Evolutionary conservation across 1,140 invertebrate genomes (phyloP), one percentile per base, ranked within the genome.

Genomic region (Drosophila nasuta): DNA sequence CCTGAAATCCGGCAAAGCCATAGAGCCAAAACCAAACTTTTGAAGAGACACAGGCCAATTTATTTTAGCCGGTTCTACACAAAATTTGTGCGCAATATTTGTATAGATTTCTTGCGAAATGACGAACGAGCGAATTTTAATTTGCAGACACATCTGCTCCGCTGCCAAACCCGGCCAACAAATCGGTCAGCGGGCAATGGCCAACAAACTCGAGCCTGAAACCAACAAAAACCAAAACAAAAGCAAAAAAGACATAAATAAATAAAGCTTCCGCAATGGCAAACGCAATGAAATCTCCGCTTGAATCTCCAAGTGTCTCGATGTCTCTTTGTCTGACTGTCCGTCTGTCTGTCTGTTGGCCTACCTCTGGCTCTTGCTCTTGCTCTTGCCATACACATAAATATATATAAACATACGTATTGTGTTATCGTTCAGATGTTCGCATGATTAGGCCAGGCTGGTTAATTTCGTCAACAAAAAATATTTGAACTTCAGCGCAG

Each of bases 241-340:
- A 13, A 45, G n/a, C 13, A n/a, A 51, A 13, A 59, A 51, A 71
- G 38, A 59, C 64, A 67, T 60, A 68, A 46, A 68, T 60, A 68
- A 59, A 68, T 68, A 69, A 68, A 74, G 56, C 71, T 75, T 75
- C 72, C 72, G 72, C 72, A 69, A 67, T 73, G 63, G 62, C 69
- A 72, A 71, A 28, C 60, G 63, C 45, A 58, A 45, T 67, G 56
- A 67, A 65, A 65, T 72, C 62, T 63, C 15, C 5, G 66, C 57
- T 69, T 33, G 45, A 65, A 38, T 49, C 60, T 57, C 43, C 10
- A 52, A 48, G 17, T 52, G 54, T 57, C 25, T 65, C 60, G 35
- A 8, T 49, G 33, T 43, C 62, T 6, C 28, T 52, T 10, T 54
- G 38, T 38, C 13, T 28, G 30, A 48, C 5, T 6, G 20, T 49